Base-by-base conservation (phyloP, 2,797 vertebrate species). In the Rachycentron canadum region DNA sequence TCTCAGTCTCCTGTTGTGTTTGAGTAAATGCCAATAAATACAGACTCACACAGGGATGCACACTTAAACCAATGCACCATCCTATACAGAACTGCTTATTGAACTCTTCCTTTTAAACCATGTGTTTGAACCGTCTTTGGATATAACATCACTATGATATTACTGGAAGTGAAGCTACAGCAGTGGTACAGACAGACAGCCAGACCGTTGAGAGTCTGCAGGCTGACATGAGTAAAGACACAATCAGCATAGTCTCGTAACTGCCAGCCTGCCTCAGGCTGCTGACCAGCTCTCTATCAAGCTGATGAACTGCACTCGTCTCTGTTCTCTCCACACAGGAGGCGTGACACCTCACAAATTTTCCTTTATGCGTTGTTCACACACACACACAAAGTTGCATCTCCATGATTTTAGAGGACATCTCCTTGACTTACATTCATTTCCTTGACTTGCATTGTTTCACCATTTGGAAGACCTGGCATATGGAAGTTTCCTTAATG, bases 271-370 rank as follows among this genome's bases (percentile, higher is more conserved):
- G 61, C 50, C 52, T 16, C 38, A 43, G 25, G 16, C 62, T 64
- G 47, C 71, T 73, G 52, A 47, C 61, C 60, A 58, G n/a, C 50
- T 57, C 65, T 56, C 38, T 6, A 36, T 69, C 59, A 71, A 21
- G 14, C 67, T 45, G 57, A 55, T 69, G 49, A 47, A 62, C 57
- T 55, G 47, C 58, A 26, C 45, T 64, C 21, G 26, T 53, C 52
- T 13, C 58, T 30, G 9, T 50, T 63, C 66, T 69, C 19, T 13
- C 23, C 17, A 43, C 43, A 63, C 76, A 36, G 23, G 36, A 52
- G 55, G 30, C 9, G 45, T 53, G 61, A 72, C 69, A 60, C 45
- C 25, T 49, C 68, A 71, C 68, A 78, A 45, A 71, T 57, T 23
- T 21, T 57, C 21, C 58, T 23, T 49, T 40, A 34, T 36, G 19